Conservation (phyloP, 2,113 vertebrate genomes). For the Equus przewalskii region DNA sequence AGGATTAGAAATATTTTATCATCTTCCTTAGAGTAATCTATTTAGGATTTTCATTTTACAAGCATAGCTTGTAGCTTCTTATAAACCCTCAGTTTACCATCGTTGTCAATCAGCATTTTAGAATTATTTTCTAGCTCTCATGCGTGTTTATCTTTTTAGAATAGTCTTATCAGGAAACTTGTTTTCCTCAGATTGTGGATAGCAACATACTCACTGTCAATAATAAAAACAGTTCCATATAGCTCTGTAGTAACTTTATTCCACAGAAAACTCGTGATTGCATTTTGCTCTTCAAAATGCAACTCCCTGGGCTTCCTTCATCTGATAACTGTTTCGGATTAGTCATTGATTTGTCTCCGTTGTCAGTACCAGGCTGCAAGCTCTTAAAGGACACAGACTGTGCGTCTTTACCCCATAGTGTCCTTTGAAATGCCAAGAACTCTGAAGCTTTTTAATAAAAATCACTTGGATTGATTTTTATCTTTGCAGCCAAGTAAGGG, state of each 20-base stretch:
- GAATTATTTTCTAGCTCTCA: conserved; percentile 39
- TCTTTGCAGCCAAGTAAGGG: conserved; percentile 15
- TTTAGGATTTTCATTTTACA: conserved; percentile 47
- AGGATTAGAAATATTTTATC: conserved; percentile 64
- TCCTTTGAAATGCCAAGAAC: conserved; percentile 74
- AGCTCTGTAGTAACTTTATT: conserved; percentile 54
- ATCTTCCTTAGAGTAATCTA: neutral
- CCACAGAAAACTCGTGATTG: neutral
- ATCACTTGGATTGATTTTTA: conserved; percentile 74
- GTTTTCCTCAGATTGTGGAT: neutral
- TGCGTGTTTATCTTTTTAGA: neutral
- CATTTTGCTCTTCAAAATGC: conserved; percentile 54
- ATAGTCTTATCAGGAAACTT: conserved; percentile 44
- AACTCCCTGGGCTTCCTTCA: conserved; percentile 15
- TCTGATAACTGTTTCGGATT: conserved; percentile 49
- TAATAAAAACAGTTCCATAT: neutral
- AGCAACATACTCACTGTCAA: neutral
- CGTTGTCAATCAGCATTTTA: conserved; percentile 25
- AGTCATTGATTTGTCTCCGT: conserved; percentile 66
- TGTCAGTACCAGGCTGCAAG: neutral
- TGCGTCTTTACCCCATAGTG: conserved; percentile 50
- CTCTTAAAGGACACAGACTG: conserved; percentile 50
- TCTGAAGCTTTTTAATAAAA: conserved; percentile 70
- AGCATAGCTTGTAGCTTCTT: neutral
- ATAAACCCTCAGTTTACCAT: neutral